Evolutionary conservation across 2,797 vertebrate species (phyloP).

Genomic region (Chaunax sp.): DNA sequence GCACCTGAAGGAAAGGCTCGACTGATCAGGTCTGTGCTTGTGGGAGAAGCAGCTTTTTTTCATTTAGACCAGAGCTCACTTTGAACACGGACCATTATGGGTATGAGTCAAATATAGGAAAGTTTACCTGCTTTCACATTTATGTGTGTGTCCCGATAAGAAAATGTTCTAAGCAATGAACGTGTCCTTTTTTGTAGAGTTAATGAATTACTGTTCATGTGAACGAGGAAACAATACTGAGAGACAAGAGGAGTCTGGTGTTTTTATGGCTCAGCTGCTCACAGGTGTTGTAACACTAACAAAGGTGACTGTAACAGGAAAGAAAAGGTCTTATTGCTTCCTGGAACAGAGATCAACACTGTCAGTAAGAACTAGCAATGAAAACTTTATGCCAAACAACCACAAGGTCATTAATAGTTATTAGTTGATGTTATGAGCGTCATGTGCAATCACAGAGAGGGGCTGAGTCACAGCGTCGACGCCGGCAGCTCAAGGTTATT

Average conservation of each 20-base stretch:
- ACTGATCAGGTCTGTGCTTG: conserved; percentile 14
- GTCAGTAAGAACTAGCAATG: not conserved
- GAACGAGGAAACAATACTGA: conserved; percentile 10
- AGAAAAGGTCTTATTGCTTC: conserved; percentile 35
- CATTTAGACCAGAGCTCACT: not conserved
- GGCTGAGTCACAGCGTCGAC: not conserved
- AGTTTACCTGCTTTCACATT: not conserved
- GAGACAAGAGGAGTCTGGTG: not conserved
- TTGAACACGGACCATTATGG: not conserved
- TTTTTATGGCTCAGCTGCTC: conserved; percentile 28
- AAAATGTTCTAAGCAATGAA: not conserved
- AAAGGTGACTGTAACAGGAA: conserved; percentile 10
- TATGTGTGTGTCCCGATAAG: not conserved
- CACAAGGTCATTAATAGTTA: not conserved
- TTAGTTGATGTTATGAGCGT: not conserved
- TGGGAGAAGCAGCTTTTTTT: not conserved
- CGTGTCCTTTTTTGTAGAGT: conserved; percentile 4
- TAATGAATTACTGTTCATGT: conserved; percentile 37
- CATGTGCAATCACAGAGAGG: not conserved
- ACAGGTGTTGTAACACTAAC: not conserved
- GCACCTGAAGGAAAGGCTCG: not conserved
- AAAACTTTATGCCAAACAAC: not conserved
- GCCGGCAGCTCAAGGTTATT: conserved; percentile 12
- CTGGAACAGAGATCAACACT: conserved; percentile 45
- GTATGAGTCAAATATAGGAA: no score